These are phyloP conservation scores for Philereme vetulata DNA, from an alignment of 2,888 invertebrate species.

Conservation along the genomic window DNA sequence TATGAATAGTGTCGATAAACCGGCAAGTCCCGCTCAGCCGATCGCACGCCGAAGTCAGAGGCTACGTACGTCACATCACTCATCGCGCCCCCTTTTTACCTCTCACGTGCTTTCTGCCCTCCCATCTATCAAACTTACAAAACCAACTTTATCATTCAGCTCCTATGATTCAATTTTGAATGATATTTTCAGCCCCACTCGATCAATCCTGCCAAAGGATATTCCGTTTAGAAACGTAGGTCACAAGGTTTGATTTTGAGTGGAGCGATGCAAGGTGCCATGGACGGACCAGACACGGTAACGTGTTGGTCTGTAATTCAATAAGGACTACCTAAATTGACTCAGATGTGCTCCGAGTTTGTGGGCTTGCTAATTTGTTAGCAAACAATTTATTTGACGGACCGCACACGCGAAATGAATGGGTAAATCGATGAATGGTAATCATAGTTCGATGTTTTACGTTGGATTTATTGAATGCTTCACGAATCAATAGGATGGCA, in stretches of 20 bases:
- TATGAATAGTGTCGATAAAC: slow-evolving; percentile 52
- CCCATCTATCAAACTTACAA: slow-evolving; percentile 44
- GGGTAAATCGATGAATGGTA: slow-evolving; percentile 8
- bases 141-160: slow-evolving; percentile 35
- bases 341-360: slow-evolving; percentile 75
- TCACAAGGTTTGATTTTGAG: slow-evolving; percentile 31
- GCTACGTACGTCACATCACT: slow-evolving; percentile 74
- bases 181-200: not conserved
- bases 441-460: no score
- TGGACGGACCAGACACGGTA: slow-evolving; percentile 56
- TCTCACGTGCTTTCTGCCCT: slow-evolving; percentile 59
- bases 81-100: slow-evolving; percentile 67
- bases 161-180: slow-evolving; percentile 30
- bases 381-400: slow-evolving; percentile 75
- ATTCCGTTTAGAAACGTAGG: slow-evolving; percentile 11
- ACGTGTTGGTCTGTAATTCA: slow-evolving; percentile 79
- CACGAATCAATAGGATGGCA: no score
- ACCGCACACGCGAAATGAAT: slow-evolving; percentile 24
- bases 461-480: no score
- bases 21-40: slow-evolving; percentile 50
- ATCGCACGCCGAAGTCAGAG: slow-evolving; percentile 69
- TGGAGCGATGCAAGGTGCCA: slow-evolving; percentile 31
- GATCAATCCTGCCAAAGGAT: slow-evolving; percentile 18
- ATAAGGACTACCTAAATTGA: slow-evolving; percentile 80
- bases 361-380: slow-evolving; percentile 73